phyloP scores from a whole-genome alignment of 2,888 invertebrate genomes.

The Luffia ferchaultella region DNA sequence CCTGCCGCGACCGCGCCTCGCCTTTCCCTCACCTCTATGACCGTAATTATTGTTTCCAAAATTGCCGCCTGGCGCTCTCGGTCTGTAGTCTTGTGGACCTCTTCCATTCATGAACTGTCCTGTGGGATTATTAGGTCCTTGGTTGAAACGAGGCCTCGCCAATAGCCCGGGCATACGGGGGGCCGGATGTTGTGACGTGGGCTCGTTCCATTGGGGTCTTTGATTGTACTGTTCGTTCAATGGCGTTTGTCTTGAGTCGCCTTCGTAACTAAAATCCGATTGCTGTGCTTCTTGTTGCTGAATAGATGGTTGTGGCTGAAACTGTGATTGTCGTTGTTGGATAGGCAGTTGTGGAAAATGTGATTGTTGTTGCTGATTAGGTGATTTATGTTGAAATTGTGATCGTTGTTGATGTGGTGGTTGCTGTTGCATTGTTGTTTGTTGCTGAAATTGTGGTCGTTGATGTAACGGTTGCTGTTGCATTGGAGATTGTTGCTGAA shows the following conservation, averaged over 20 bases:
- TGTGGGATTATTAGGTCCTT: conserved; percentile 14
- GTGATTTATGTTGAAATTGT: background rate
- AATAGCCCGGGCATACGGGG: background rate
- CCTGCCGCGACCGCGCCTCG: too few relatives aligned
- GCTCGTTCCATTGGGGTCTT: background rate
- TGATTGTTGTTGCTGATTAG: background rate
- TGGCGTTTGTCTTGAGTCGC: too few relatives aligned
- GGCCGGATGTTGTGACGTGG: background rate
- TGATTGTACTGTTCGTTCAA: conserved; percentile 5
- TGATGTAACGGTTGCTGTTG: too few relatives aligned
- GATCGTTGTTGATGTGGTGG: too few relatives aligned
- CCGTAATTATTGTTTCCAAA: background rate
- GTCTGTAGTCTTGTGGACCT: conserved; percentile 9
- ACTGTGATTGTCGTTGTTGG: background rate
- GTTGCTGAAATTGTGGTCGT: too few relatives aligned
- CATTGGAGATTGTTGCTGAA: too few relatives aligned
- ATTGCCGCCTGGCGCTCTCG: background rate
- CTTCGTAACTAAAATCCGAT: too few relatives aligned
- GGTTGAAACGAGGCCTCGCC: conserved; percentile 4
- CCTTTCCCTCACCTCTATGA: too few relatives aligned
- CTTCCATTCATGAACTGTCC: conserved; percentile 29
- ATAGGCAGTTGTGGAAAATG: background rate
- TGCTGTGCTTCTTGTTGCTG: too few relatives aligned
- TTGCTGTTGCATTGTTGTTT: too few relatives aligned
- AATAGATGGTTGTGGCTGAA: too few relatives aligned